Percentiles rank a stretch among this genome's conserved stretches.
These are phyloP conservation scores for Galerucella calmariensis DNA, from an alignment of 2,888 invertebrate genomes.

Conservation along the genomic window DNA sequence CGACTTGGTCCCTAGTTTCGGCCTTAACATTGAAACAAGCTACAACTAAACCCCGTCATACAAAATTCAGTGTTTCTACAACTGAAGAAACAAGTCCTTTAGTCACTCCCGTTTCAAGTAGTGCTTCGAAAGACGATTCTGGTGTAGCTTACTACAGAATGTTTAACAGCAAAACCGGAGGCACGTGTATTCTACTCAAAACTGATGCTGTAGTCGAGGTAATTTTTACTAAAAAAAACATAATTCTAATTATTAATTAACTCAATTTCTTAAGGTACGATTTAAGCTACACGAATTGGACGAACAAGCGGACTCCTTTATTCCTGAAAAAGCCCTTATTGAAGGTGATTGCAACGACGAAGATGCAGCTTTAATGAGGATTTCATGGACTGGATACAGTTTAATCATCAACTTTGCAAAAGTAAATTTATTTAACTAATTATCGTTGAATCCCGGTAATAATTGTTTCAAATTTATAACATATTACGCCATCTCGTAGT, in stretches of 20 bases:
- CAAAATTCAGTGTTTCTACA: conserved; percentile 72
- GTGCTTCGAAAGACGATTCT: conserved; percentile 45
- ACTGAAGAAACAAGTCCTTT: conserved; percentile 47
- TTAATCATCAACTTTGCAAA: conserved; percentile 83
- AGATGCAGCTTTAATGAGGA: conserved; percentile 76
- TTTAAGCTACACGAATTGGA: conserved; percentile 60
- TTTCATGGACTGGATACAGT: conserved; percentile 81
- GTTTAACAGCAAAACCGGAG: conserved; percentile 72
- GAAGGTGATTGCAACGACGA: conserved; percentile 81
- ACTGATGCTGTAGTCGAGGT: conserved; percentile 77
- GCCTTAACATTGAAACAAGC: conserved; percentile 56
- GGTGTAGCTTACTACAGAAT: conserved; percentile 72
- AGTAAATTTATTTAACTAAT: conserved; percentile 65
- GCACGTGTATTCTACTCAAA: conserved; percentile 82
- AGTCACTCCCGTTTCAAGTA: conserved; percentile 45
- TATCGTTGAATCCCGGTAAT: neutral
- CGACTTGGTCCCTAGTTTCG: conserved; percentile 45
- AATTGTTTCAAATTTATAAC: conserved; percentile 4
- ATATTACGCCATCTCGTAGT: neutral
- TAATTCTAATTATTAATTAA: neutral
- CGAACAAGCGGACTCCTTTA: conserved; percentile 75
- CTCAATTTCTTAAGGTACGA: conserved; percentile 53
- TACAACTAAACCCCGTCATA: conserved; percentile 70
- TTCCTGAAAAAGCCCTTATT: conserved; percentile 79
- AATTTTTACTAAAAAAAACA: neutral